Conservation (phyloP, 2,888 invertebrate species). For the Elgonia sp. region DNA sequence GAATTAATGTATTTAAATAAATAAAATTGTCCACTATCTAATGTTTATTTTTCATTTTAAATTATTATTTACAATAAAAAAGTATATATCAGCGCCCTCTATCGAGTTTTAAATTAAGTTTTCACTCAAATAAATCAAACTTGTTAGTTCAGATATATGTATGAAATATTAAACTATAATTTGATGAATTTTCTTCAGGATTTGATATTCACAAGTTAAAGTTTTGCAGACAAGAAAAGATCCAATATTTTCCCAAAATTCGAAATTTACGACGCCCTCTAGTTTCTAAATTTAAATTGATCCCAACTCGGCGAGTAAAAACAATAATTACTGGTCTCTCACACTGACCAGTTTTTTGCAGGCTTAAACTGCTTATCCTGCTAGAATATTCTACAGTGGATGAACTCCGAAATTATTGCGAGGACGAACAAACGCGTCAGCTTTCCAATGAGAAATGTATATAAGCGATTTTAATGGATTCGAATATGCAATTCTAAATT, state of each 20-base stretch:
- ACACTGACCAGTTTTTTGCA: constrained; percentile 53
- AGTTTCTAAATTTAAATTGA: constrained; percentile 32
- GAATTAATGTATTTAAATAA: too few species aligned
- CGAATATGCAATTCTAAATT: constrained; percentile 25
- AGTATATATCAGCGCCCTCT: too few species aligned
- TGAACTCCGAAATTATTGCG: constrained; percentile 57
- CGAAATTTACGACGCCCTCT: constrained; percentile 25
- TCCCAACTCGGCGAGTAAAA: constrained; percentile 19
- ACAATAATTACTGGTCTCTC: constrained; percentile 52
- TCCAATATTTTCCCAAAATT: neutral
- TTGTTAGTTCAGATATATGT: too few species aligned
- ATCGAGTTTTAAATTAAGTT: too few species aligned
- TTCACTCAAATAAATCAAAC: too few species aligned
- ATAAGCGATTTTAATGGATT: constrained; percentile 27
- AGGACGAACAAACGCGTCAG: constrained; percentile 41
- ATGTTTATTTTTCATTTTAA: too few species aligned
- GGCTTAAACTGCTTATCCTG: constrained; percentile 47
- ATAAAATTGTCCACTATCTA: too few species aligned
- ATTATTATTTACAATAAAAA: too few species aligned
- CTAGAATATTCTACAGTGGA: constrained; percentile 54
- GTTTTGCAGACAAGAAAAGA: neutral
- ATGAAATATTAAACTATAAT: too few species aligned
- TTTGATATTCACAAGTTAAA: too few species aligned
- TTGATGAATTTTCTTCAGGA: too few species aligned
- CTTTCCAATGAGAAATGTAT: constrained; percentile 45